Evolutionary conservation across 2,113 vertebrate genomes (phyloP), one percentile per base, ranked within the genome.

Genomic region (Solenodon paradoxus): DNA sequence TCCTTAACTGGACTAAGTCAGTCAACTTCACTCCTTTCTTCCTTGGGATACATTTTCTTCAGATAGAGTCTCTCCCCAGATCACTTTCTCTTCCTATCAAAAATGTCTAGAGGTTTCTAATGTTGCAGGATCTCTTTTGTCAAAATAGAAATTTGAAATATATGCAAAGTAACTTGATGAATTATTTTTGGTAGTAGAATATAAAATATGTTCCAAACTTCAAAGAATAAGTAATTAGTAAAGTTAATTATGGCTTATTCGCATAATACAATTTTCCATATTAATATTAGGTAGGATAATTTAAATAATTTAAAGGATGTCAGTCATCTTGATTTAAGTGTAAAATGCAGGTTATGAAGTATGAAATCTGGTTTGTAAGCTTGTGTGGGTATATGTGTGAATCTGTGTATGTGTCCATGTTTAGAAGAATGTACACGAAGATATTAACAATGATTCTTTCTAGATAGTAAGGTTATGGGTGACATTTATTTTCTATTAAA

Each of bases 71-170:
- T n/a, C n/a, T n/a, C n/a, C n/a, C n/a, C n/a, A n/a, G n/a, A n/a
- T n/a, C 26, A 49, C 32, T 9, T 22, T 28, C 19, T 85, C 8
- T 15, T 83, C 35, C 45, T 12, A 69, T 47, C 16, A 92, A 90
- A 92, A 68, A 72, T n/a, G 2, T 28, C 13, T 24, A 51, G 22
- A 47, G 15, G 7, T 92, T 94, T 89, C 78, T 79, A 85, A 63
- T 30, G 15, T 49, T 69, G 8, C 4, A 86, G 47, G 17, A 40
- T 77, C 16, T 42, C 7, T n/a, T 74, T 92, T 22, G 24, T 49
- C 69, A 92, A 83, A 90, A 87, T 55, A 68, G 15, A 83, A 47
- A 26, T 38, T 92, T 20, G 38, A 69, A 63, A 92, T 57, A 78
- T 1, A 71, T 9, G 10, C 17, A 91, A 57, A 38, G 57, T 51